Base-by-base conservation (phyloP, 2,888 invertebrate species). In the Lycaena phlaeas region DNA sequence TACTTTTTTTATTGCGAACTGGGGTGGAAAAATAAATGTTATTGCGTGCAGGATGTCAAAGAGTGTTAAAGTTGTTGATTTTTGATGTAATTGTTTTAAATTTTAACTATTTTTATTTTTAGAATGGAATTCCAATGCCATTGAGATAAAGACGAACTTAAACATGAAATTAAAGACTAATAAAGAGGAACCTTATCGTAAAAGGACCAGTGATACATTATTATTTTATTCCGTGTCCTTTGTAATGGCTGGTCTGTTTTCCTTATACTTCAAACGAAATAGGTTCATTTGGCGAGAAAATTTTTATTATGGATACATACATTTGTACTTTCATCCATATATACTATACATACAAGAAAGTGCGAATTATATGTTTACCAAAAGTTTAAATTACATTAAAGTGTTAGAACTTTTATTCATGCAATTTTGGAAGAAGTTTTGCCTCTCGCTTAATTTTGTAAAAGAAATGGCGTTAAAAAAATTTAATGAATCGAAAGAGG, bases 401-500 rank as follows among this genome's bases (percentile, higher is more conserved):
- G 9, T 22, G 5, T 22, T 2, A 9, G 2, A 5, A 22, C 2
- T 22, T 22, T 4, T 22, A 22, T 22, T 22, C 5, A 22, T 3
- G 22, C 5, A 22, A n/a, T n/a, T n/a, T n/a, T n/a, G n/a, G n/a
- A 5, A 22, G 5, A 22, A 2, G 6, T 26, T 46, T 40, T 39
- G 30, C 6, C 51, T 52, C 30, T n/a, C n/a, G 15, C 44, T 34
- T 56, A 44, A 38, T 40, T 65, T 34, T 4, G 9, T 22, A 9
- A 64, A 69, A 50, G 41, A 56, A 14, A 26, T 61, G 10, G 52
- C 78, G 41, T 39, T 78, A 2, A 65, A 64, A 42, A 75, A 72
- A 53, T 43, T 79, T 40, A 61, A 61, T 51, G 67, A 74, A 46
- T 48, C 72, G 3, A 56, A 50, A 3, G 66, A 70, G 40, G 73